phyloP scores from a whole-genome alignment of 2,888 invertebrate genomes.

The Lumbricus terrestris region DNA sequence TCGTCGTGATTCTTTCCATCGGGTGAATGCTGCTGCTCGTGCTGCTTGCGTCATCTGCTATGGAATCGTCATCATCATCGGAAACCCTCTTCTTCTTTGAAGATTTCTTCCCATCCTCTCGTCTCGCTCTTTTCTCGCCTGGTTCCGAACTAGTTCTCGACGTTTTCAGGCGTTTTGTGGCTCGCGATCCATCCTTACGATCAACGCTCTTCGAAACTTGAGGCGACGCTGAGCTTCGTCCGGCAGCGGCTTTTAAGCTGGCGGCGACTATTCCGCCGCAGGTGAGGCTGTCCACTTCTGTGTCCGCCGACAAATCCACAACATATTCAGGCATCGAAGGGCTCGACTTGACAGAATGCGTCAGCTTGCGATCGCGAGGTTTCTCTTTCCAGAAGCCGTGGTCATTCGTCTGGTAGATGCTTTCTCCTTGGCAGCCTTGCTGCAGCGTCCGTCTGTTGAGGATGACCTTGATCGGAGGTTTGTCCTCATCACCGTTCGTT shows the following conservation, averaged over 20 bases:
- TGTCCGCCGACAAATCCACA: conserved; percentile 5
- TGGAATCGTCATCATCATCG: background rate
- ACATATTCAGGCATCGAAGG: conserved; percentile 10
- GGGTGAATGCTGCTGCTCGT: background rate
- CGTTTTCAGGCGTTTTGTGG: background rate
- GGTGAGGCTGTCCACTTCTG: conserved; percentile 15
- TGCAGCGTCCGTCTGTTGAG: background rate
- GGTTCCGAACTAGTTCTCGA: background rate
- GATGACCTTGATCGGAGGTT: conserved; percentile 6
- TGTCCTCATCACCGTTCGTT: background rate
- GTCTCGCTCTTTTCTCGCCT: background rate
- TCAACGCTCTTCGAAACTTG: background rate
- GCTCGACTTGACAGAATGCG: background rate
- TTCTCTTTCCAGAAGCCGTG: conserved; percentile 4
- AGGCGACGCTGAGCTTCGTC: background rate
- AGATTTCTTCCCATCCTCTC: background rate
- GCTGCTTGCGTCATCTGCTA: background rate
- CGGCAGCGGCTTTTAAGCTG: background rate
- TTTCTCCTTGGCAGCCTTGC: background rate
- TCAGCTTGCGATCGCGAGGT: background rate
- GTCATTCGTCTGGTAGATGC: background rate
- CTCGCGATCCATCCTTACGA: background rate
- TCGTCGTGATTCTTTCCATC: background rate
- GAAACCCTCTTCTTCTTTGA: background rate
- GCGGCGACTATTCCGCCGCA: background rate